Conservation (phyloP, 2,113 vertebrate genomes). For the Austrofundulus limnaeus region DNA sequence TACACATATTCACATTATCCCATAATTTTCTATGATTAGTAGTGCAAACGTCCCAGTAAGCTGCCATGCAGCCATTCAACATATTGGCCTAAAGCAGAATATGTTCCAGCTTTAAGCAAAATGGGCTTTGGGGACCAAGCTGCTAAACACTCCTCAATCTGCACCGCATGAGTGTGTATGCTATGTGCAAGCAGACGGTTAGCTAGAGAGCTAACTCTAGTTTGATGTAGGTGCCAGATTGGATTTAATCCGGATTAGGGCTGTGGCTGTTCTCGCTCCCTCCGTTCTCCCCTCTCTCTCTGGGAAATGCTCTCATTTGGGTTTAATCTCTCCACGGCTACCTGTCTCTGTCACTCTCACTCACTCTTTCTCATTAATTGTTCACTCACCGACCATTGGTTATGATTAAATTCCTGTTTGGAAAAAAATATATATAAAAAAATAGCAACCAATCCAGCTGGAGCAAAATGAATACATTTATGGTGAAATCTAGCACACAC, state of each 20-base stretch:
- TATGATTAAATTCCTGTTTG: conserved; percentile 38
- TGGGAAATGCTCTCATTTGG: conserved; percentile 52
- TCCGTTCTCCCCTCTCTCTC: conserved; percentile 29
- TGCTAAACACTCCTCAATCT: conserved; percentile 73
- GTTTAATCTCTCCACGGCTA: conserved; percentile 18
- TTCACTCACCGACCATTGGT: conserved; percentile 55
- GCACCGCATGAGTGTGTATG: conserved; percentile 42
- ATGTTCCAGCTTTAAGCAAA: conserved; percentile 79
- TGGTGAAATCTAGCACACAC: conserved; percentile 64
- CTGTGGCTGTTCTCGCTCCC: conserved; percentile 53
- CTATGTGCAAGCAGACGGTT: conserved; percentile 66
- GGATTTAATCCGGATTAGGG: conserved; percentile 85
- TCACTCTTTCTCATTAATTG: conserved; percentile 54
- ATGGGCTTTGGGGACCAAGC: conserved; percentile 76
- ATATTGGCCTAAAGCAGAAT: conserved; percentile 74
- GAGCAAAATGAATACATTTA: conserved; percentile 59
- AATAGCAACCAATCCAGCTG: conserved; percentile 52
- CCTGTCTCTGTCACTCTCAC: conserved; percentile 38
- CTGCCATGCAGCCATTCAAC: conserved; percentile 72
- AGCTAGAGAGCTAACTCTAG: conserved; percentile 75
- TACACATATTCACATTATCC: conserved; percentile 52
- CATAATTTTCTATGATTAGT: conserved; percentile 73
- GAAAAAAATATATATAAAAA: conserved; percentile 15
- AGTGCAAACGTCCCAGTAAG: conserved; percentile 57
- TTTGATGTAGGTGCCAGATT: conserved; percentile 85